Base-by-base conservation (phyloP, 1,140 invertebrate species). In the Halesus radiatus region DNA sequence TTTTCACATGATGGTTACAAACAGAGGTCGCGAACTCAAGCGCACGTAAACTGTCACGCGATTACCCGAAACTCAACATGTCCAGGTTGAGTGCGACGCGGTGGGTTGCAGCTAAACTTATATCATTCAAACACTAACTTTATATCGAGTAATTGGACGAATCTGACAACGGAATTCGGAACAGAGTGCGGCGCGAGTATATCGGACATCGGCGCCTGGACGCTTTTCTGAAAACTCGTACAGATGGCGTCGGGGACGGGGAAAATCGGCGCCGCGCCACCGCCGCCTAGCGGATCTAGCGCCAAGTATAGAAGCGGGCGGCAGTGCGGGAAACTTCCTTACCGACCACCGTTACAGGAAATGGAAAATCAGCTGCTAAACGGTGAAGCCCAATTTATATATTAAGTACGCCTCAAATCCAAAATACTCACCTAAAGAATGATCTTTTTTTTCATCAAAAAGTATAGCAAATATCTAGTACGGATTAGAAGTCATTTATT, bases 241-340 rank as follows among this genome's bases (percentile, higher is more conserved):
- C 18, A 50, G 80, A 72, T 76, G 80, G 80, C 80, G 56, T 53
- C 76, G 80, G 80, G 50, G 29, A 23, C 20, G 66, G 53, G 74
- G 75, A 3, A 32, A 18, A 37, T 54, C 18, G 53, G 29, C 50
- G 20, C 23, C 76, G 56, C 76, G 56, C 22, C 66, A 22, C 62
- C 74, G 56, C 16, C 20, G 32, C 53, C 23, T 10, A 7, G 22
- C 22, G 10, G 15, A 32, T 56, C 70, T 56, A 53, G 20, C 60
- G 22, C 37, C 5, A 1, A 8, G 1, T 13, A 1, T 13, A 64
- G 22, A 3, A 23, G 6, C 64, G 26, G 26, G 3, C 64, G 26
- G 32, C 13, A 29, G 10, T 16, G 66, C 50, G 7, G 52, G 53
- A 29, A 74, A 54, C 52, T n/a, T 22, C 13, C 23, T 20, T 23